Evolutionary conservation across 1,140 invertebrate species (phyloP), one percentile per base, ranked within the genome.

Genomic region (Melitaea cinxia): DNA sequence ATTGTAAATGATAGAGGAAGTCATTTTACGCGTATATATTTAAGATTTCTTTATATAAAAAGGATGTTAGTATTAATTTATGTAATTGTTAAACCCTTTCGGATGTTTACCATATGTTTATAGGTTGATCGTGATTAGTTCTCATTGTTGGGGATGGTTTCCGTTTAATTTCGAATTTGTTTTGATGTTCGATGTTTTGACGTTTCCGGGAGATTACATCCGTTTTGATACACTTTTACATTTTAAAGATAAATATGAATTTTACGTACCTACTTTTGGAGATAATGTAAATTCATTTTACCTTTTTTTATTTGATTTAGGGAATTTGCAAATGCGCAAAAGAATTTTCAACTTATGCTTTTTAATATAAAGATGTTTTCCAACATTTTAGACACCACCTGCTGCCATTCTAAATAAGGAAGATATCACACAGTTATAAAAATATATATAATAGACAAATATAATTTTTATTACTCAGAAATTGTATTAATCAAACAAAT

Each of bases 41-140:
- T 65, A 76, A 77, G 70, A 64, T 71, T 77, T 80, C 70, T 78
- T 78, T 77, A 75, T 77, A 78, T 80, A 79, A 75, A 80, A 70
- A 82, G 84, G 83, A 85, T 83, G 82, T 80, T 80, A 67, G 72
- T 86, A 88, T 89, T 88, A 89, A 89, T 85, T 87, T 85, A 85
- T 83, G 68, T 87, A 82, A 89, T 87, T 85, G 77, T 85, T 76
- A 68, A 89, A 84, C 83, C 86, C 85, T 85, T 89, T 80, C 61
- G 64, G 66, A 72, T 68, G 60, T 72, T 71, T 77, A 82, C 78
- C 83, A 88, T 82, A 76, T 88, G 83, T 83, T 79, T 77, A 70
- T 77, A 47, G 15, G 39, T 17, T 7, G 66, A 57, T 59, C 65
- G 73, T 79, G 82, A 88, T 83, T 84, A 84, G 78, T 72, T 76